Evolutionary conservation across 1,140 invertebrate species (phyloP).

Genomic region (Gyrodactylus salaris): DNA sequence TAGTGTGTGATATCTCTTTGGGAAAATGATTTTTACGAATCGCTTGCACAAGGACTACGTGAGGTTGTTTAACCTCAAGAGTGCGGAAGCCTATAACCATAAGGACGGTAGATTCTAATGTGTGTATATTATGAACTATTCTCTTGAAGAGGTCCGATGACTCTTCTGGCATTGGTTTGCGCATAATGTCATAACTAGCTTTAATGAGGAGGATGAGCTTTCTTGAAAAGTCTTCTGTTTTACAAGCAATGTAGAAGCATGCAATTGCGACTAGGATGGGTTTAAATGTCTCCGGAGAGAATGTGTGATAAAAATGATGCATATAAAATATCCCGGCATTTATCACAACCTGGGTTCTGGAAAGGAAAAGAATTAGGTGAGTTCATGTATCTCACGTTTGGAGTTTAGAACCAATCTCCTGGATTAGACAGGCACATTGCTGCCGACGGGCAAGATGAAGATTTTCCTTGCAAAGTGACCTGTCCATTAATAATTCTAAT

Average conservation of each 20-base stretch:
- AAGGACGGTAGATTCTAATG: slow-evolving; percentile 2
- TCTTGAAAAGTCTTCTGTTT: slow-evolving; percentile 3
- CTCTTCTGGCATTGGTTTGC: neutral
- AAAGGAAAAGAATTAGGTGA: neutral
- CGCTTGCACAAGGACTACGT: neutral
- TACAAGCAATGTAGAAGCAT: neutral
- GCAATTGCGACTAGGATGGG: neutral
- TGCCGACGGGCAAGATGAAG: neutral
- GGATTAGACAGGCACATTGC: neutral
- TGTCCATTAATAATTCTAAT: neutral
- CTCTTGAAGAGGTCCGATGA: neutral
- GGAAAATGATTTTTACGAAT: slow-evolving; percentile 1
- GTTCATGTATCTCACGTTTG: neutral
- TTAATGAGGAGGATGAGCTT: neutral
- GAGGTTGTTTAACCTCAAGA: neutral
- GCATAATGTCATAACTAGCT: neutral
- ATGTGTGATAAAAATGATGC: slow-evolving; percentile 1
- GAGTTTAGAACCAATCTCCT: neutral
- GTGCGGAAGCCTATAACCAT: neutral
- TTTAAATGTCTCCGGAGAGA: neutral
- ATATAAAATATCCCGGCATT: slow-evolving; percentile 2
- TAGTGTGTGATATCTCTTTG: neutral
- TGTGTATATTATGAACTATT: neutral
- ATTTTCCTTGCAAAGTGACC: neutral
- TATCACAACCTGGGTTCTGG: neutral